These are phyloP conservation scores for Seira ritae DNA, from an alignment of 2,888 invertebrate genomes.

Conservation along the genomic window DNA sequence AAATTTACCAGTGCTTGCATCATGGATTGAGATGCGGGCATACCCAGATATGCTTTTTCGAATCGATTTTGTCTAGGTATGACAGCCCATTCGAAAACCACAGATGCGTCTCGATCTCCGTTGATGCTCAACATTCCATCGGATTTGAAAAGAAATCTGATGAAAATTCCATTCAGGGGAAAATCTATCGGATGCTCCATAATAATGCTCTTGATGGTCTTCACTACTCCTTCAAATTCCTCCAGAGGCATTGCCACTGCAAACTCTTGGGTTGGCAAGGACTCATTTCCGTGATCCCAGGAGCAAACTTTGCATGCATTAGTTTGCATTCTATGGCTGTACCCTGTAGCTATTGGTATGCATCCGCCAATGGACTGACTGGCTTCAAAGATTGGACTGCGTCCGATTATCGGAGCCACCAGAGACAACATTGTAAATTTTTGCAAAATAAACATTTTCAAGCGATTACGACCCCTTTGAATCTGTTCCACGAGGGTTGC, in stretches of 20 bases:
- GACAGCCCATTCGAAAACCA: conserved; percentile 31
- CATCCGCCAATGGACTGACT: not conserved
- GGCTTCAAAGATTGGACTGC: not conserved
- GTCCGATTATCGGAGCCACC: conserved; percentile 49
- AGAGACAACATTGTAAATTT: conserved; percentile 33
- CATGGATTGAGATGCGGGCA: conserved; percentile 27
- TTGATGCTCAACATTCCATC: conserved; percentile 25
- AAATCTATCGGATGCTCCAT: conserved; percentile 15
- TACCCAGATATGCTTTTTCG: not conserved
- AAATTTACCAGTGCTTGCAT: conserved; percentile 36
- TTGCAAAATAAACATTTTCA: conserved; percentile 38
- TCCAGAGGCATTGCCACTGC: conserved; percentile 23
- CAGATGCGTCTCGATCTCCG: not conserved
- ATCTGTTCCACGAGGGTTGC: conserved; percentile 23
- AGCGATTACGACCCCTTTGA: conserved; percentile 21
- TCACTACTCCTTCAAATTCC: conserved; percentile 25
- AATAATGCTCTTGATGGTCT: conserved; percentile 17
- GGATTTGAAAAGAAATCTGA: conserved; percentile 22
- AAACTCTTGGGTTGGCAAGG: conserved; percentile 13
- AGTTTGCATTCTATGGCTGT: conserved; percentile 27
- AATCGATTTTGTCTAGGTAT: conserved; percentile 17
- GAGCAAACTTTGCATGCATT: conserved; percentile 32
- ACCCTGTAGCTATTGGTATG: conserved; percentile 17
- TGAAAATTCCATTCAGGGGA: conserved; percentile 18
- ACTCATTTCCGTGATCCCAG: conserved; percentile 26